Evolutionary conservation across 2,797 vertebrate species (phyloP), one percentile per base, ranked within the genome.

Genomic region (Paguma larvata): DNA sequence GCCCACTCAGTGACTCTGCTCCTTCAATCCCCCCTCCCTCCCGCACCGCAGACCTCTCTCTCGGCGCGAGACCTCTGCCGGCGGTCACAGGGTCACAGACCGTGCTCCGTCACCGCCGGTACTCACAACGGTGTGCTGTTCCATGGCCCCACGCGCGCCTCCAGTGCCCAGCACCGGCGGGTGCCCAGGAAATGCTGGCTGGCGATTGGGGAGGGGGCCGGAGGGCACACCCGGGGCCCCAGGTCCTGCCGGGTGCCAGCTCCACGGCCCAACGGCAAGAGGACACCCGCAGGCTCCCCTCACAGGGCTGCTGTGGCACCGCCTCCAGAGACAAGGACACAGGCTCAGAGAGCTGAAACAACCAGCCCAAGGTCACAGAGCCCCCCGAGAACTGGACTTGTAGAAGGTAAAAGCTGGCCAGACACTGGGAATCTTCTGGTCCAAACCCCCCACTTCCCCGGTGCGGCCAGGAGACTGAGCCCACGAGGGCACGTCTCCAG

Each of bases 11-110:
- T 23, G 85, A 51, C 93, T n/a, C 13, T 5, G 30, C 67, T 65
- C 90, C 18, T 46, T 34, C 86, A 30, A 3, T 0, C 56, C 3
- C 21, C 18, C 11, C 63, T 78, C 21, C 23, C 41, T n/a, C 48
- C 27, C 1, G 2, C 5, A 23, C 11, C 67, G 0, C 4, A 0
- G 4, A 14, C 15, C 5, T 56, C 23, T n/a, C 25, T 38, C 25
- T 38, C 18, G 0, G n/a, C 27, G 2, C 27, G 0, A 5, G 41
- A 10, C 7, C 85, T 1, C 15, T n/a, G 25, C 89, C 3, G 1
- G 6, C 63, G 27, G 41, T 30, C 23, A 30, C n/a, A 72, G 27
- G 27, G 41, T 30, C 23, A 30, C n/a, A 72, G 27, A 32, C 41
- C 27, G 3, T 7, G 56, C 59, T 13, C 13, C 23, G 1, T 14